Conservation (phyloP, 2,797 vertebrate genomes). For the Lacerta agilis region DNA sequence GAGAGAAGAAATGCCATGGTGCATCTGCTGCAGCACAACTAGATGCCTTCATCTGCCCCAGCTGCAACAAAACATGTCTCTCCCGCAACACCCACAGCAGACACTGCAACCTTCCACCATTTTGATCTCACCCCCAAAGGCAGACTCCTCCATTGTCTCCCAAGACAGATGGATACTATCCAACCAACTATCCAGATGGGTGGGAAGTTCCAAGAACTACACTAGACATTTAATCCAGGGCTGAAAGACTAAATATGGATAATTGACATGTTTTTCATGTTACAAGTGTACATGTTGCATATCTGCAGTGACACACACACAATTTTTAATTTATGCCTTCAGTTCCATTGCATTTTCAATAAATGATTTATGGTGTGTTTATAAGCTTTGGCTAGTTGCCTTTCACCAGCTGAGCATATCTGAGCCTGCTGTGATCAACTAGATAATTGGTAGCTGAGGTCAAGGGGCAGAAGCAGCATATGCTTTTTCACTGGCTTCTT, state of each 20-base stretch:
- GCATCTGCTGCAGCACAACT: too few relatives aligned
- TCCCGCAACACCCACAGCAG: too few relatives aligned
- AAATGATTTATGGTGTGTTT: background rate
- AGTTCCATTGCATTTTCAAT: background rate
- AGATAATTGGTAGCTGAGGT: background rate
- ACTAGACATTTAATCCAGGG: background rate
- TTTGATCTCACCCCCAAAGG: too few relatives aligned
- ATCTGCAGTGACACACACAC: background rate
- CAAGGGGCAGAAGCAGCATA: background rate
- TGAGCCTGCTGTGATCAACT: background rate
- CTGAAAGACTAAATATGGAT: background rate
- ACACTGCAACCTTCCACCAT: too few relatives aligned
- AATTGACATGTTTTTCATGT: background rate
- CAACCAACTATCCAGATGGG: too few relatives aligned
- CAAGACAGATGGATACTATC: too few relatives aligned
- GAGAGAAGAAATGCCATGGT: too few relatives aligned
- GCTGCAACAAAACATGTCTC: too few relatives aligned
- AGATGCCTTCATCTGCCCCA: too few relatives aligned
- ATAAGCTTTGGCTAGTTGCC: background rate
- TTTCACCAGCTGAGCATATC: background rate
- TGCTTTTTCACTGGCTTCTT: background rate
- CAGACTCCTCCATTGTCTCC: too few relatives aligned
- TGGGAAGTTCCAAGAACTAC: background rate
- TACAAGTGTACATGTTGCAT: background rate
- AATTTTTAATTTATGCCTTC: background rate